Evolutionary conservation across 2,888 invertebrate genomes (phyloP).

Genomic region (Andrena chrysosceles): DNA sequence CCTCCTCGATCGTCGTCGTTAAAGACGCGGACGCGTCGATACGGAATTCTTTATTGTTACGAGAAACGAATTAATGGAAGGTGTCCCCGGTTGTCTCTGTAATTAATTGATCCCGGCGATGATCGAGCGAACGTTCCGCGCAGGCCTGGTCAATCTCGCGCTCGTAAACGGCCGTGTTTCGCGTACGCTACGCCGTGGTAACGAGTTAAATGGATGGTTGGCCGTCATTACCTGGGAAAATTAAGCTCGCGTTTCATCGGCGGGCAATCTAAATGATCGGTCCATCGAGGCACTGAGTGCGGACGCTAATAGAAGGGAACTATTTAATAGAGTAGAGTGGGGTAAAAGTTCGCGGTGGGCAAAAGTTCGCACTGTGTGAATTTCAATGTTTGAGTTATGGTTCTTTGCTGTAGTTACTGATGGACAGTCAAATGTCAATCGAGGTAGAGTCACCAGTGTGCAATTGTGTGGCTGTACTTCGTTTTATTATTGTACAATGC

Average conservation of each 20-base stretch:
- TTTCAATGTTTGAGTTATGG: too few relatives aligned
- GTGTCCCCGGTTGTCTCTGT: conserved; percentile 45
- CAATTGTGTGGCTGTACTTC: too few relatives aligned
- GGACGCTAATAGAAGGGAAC: conserved; percentile 11
- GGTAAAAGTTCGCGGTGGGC: too few relatives aligned
- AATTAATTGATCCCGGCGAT: conserved; percentile 64
- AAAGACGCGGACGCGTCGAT: conserved; percentile 43
- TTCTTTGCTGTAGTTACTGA: too few relatives aligned
- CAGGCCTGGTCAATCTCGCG: conserved; percentile 19
- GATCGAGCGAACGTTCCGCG: conserved; percentile 41
- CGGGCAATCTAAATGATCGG: conserved; percentile 59
- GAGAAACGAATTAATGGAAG: conserved; percentile 58
- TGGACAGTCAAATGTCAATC: too few relatives aligned
- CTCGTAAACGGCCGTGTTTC: conserved; percentile 12
- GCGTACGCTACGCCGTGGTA: conserved; percentile 9
- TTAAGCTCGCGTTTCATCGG: conserved; percentile 49
- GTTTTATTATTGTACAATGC: too few relatives aligned
- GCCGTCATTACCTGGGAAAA: conserved; percentile 47
- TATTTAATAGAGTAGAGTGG: too few relatives aligned
- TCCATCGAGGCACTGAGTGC: conserved; percentile 38
- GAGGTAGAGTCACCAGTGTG: too few relatives aligned
- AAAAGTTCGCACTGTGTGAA: too few relatives aligned
- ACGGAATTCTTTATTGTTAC: conserved; percentile 60
- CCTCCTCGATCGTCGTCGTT: conserved; percentile 59
- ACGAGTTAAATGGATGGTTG: conserved; percentile 44